Evolutionary conservation across 1,140 invertebrate genomes (phyloP).

Genomic region (Camponotus pennsylvanicus): DNA sequence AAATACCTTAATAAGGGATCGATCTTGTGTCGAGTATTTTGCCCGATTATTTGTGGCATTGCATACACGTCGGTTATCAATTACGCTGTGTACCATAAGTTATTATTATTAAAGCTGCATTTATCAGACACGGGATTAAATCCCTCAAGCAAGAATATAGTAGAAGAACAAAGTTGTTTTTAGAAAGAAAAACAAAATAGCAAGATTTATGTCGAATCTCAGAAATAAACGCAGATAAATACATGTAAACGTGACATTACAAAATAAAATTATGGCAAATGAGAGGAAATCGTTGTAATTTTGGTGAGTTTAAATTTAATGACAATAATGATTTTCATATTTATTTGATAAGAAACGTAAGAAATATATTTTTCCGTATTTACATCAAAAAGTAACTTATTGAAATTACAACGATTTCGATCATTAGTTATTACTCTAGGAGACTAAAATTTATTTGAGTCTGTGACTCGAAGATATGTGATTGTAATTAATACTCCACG

Average conservation of each 20-base stretch:
- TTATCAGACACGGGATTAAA: slow-evolving; percentile 13
- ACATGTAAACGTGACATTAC: not conserved
- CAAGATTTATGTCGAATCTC: slow-evolving; percentile 37
- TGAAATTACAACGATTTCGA: slow-evolving; percentile 10
- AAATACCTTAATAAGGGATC: slow-evolving; percentile 43
- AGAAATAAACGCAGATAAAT: slow-evolving; percentile 6
- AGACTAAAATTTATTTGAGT: slow-evolving; percentile 6
- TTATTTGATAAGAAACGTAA: not conserved
- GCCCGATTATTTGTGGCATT: slow-evolving; percentile 27
- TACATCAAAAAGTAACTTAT: not conserved
- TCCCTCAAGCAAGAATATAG: not conserved
- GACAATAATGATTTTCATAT: slow-evolving; percentile 23
- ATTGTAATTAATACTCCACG: slow-evolving; percentile 31
- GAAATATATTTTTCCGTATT: not conserved
- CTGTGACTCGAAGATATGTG: not conserved
- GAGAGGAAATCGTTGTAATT: too few species aligned
- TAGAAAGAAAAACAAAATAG: not conserved
- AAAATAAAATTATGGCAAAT: not conserved
- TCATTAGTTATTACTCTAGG: not conserved
- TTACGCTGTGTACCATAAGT: slow-evolving; percentile 7
- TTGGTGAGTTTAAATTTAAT: not conserved
- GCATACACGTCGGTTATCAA: slow-evolving; percentile 28
- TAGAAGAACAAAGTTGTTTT: too few species aligned
- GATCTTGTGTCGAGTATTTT: slow-evolving; percentile 34
- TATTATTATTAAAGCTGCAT: slow-evolving; percentile 21